These are phyloP conservation scores for Allygus modestus DNA, from an alignment of 2,888 invertebrate species.

Conservation along the genomic window DNA sequence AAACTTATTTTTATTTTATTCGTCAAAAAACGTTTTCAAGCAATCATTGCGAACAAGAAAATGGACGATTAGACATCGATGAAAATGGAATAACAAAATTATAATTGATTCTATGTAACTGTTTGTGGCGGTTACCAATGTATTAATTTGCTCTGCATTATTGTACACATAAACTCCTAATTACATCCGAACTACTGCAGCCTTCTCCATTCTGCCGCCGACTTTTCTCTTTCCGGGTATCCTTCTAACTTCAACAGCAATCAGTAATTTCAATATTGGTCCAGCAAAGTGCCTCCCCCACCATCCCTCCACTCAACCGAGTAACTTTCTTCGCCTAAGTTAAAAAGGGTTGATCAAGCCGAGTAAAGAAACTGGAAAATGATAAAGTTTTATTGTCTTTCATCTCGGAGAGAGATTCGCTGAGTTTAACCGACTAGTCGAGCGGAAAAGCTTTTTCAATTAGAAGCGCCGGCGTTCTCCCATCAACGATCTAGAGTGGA, in stretches of 20 bases:
- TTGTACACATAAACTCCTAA: too few relatives aligned
- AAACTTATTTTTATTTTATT: too few relatives aligned
- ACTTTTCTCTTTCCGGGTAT: neutral
- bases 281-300: slow-evolving; percentile 32
- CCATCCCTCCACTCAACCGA: slow-evolving; percentile 16
- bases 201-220: neutral
- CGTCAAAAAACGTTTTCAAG: too few relatives aligned
- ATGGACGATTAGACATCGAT: too few relatives aligned
- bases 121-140: too few relatives aligned
- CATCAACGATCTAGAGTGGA: slow-evolving; percentile 12
- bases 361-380: slow-evolving; percentile 59
- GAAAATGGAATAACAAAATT: too few relatives aligned
- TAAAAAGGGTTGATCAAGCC: slow-evolving; percentile 51
- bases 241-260: slow-evolving; percentile 30
- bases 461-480: slow-evolving; percentile 34
- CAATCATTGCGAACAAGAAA: too few relatives aligned
- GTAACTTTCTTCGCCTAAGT: slow-evolving; percentile 47
- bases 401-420: slow-evolving; percentile 31
- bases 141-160: too few relatives aligned
- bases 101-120: too few relatives aligned
- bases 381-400: slow-evolving; percentile 61
- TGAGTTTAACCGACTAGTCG: slow-evolving; percentile 41
- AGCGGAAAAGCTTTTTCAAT: slow-evolving; percentile 50
- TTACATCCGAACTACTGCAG: too few relatives aligned
- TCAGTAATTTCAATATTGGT: slow-evolving; percentile 46